Evolutionary conservation across 1,140 invertebrate genomes (phyloP).

Genomic region (Leptestheria dahalacensis): DNA sequence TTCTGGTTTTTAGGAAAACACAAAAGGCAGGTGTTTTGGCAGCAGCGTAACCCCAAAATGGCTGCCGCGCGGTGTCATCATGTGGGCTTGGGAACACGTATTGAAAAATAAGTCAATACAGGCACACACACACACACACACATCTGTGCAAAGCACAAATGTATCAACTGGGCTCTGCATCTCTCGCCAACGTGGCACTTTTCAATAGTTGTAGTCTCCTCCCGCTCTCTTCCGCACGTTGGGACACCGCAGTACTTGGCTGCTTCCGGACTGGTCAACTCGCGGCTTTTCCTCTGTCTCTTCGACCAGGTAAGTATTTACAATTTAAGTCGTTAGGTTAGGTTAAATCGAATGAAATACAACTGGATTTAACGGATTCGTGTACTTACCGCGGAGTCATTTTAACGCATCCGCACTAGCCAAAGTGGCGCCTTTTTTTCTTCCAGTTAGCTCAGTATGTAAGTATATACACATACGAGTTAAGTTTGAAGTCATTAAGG

Average conservation of each 20-base stretch:
- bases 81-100: background rate
- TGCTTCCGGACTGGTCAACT: too few relatives aligned
- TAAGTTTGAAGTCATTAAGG: background rate
- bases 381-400: too few relatives aligned
- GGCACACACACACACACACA: background rate
- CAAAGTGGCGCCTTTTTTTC: background rate
- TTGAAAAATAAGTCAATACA: background rate
- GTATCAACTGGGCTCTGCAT: background rate
- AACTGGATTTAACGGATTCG: too few relatives aligned
- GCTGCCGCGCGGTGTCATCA: background rate
- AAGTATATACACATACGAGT: background rate
- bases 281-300: too few relatives aligned
- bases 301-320: too few relatives aligned
- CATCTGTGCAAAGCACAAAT: background rate
- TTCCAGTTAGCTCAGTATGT: background rate
- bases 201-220: background rate
- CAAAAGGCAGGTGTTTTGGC: background rate
- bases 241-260: too few relatives aligned
- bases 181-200: background rate
- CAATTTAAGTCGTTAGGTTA: too few relatives aligned
- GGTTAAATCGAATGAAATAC: too few relatives aligned
- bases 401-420: background rate
- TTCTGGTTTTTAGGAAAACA: too few relatives aligned
- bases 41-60: background rate
- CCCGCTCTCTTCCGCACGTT: too few relatives aligned